Evolutionary conservation across 64 coral and sea anemone species (phyloP), one percentile per base, ranked within the genome.

Genomic region (Anthopleura sola): DNA sequence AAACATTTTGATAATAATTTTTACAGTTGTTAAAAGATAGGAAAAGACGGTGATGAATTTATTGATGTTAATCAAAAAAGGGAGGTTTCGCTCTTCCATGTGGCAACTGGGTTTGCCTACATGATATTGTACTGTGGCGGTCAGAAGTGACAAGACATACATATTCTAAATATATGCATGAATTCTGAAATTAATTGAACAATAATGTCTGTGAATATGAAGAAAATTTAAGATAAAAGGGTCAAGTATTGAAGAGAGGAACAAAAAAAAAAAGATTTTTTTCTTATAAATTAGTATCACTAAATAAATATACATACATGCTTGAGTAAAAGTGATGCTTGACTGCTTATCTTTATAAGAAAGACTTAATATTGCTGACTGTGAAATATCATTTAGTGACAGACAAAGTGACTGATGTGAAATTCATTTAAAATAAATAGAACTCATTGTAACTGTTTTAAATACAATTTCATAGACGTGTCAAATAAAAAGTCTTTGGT

Each of bases 261-360:
- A 14, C 2, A 71, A 71, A 33, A 71, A 71, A 3, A 29, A 34
- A 53, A 14, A 53, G 16, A 53, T 44, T 6, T 6, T 6, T 66
- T 66, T 34, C 66, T 71, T 29, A 3, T 71, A 71, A 10, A n/a
- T n/a, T n/a, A 32, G 66, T 71, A 71, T 34, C 29, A 34, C 47
- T 24, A 47, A 79, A 79, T 79, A 48, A 79, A 79, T 23, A 38
- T 48, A 79, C 76, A 38, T 48, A 79, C 76, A 79, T 79, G 76
- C 36, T 79, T 79, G 38, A 79, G 24, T 79, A 44, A 48, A 48
- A 48, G 37, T 79, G 20, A 79, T 79, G 76, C 36, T 79, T 79
- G 76, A 48, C 19, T 79, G 76, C 17, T 79, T 79, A 79, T 79
- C 76, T 71, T 20, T 53, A 11, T 78, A 79, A 46, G 38, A 37